Evolutionary conservation across 2,888 invertebrate species (phyloP), one percentile per base, ranked within the genome.

Genomic region (Diabrotica balteata): DNA sequence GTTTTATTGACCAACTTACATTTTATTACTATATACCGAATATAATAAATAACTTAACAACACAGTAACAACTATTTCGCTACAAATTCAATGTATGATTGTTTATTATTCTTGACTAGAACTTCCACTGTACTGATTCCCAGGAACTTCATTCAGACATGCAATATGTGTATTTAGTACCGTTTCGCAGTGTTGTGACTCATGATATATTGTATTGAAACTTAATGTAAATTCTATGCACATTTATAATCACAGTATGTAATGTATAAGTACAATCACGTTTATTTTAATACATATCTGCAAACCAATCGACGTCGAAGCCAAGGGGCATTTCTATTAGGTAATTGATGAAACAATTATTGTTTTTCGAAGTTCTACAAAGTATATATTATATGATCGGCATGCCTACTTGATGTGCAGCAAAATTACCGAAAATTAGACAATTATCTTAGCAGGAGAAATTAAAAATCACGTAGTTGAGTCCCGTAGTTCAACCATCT

Each of bases 101-200:
- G 8, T 44, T 57, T 57, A 44, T 44, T 44, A 57, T 57, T 57
- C 55, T 45, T 11, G 8, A 44, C 9, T 45, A 45, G 45, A 11
- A 44, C 45, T 57, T 57, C 9, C 47, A 45, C 45, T 51, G 49
- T 59, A 10, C 50, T 42, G 59, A 11, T 59, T 59, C 59, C 17
- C 43, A 59, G 50, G 59, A 59, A 51, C 17, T 50, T 10, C 43
- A 50, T 59, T 59, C 43, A 42, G 49, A 51, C 50, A 63, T 63
- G 57, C 63, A 57, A 57, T 22, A 57, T 57, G 50, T 57, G 63
- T 57, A 46, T 4, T n/a, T 51, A 57, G 44, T 63, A 63, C 63
- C 63, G 63, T 63, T 63, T 46, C 7, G 17, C 11, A 43, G 11
- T 7, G 9, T 17, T 45, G 45, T 58, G 63, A 63, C 57, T 57